A percentile compares a stretch with the other conserved stretches of the same genome.
phyloP scores from a whole-genome alignment of 2,797 vertebrate genomes.

The Champsocephalus gunnari region DNA sequence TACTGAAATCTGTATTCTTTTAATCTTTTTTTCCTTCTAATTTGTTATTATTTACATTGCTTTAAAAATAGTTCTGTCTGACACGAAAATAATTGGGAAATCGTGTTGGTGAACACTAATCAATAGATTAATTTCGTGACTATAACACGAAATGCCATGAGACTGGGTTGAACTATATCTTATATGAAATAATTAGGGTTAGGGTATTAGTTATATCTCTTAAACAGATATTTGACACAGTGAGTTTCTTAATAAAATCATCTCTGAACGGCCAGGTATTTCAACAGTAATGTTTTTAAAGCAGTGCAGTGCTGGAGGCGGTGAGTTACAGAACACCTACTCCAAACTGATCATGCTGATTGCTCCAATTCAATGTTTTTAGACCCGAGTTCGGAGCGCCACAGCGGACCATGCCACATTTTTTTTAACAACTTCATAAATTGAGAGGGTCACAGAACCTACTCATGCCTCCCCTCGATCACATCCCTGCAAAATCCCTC shows the following conservation, averaged over 20 bases:
- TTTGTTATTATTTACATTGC: too few relatives aligned
- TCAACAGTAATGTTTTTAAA: slow-evolving; percentile 15
- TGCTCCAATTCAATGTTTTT: slow-evolving; percentile 50
- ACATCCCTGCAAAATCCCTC: slow-evolving; percentile 30
- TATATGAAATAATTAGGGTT: not conserved
- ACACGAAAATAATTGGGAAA: too few relatives aligned
- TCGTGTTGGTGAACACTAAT: too few relatives aligned
- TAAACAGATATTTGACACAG: not conserved
- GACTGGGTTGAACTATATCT: not conserved
- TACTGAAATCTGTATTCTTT: too few relatives aligned
- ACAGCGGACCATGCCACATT: slow-evolving; percentile 30
- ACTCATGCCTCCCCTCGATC: slow-evolving; percentile 14
- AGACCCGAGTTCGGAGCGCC: slow-evolving; percentile 45
- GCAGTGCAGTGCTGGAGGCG: slow-evolving; percentile 17
- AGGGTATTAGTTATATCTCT: not conserved
- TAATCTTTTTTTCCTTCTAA: too few relatives aligned
- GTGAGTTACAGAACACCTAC: slow-evolving; percentile 37
- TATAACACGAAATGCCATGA: too few relatives aligned
- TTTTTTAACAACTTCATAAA: slow-evolving; percentile 48
- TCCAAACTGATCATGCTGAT: slow-evolving; percentile 36
- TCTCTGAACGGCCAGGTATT: slow-evolving; percentile 14
- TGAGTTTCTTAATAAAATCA: not conserved
- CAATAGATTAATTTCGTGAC: too few relatives aligned
- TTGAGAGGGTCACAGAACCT: slow-evolving; percentile 37
- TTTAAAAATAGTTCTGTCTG: too few relatives aligned